Evolutionary conservation across 2,888 invertebrate species (phyloP).

Genomic region (Spisula solida): DNA sequence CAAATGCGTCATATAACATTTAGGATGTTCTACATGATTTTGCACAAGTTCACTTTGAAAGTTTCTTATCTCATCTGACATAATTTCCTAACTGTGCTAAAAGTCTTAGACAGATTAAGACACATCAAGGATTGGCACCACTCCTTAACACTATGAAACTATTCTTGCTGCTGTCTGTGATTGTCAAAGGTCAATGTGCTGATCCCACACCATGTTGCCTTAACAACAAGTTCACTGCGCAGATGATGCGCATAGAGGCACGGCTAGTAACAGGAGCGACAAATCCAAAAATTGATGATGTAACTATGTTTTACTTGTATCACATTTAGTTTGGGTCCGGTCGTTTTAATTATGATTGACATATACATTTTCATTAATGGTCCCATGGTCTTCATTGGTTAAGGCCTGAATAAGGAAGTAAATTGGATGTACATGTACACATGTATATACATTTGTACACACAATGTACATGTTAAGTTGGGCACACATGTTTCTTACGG

Average conservation of each 20-base stretch:
- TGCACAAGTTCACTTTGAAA: background rate
- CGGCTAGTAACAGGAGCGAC: conserved; percentile 23
- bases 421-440: no score
- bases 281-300: conserved; percentile 26
- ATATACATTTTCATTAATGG: background rate
- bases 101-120: background rate
- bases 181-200: background rate
- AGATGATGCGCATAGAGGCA: conserved; percentile 39
- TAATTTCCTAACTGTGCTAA: conserved; percentile 4
- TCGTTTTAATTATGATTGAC: background rate
- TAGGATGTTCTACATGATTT: background rate
- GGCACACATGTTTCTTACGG: no score
- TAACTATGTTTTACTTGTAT: conserved; percentile 15
- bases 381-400: background rate
- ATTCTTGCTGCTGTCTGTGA: conserved; percentile 12
- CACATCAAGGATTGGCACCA: background rate
- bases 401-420: no score
- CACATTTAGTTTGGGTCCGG: background rate
- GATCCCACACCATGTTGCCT: conserved; percentile 23
- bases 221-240: conserved; percentile 29
- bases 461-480: no score
- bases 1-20: no score
- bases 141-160: conserved; percentile 14
- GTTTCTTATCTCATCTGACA: conserved; percentile 16
- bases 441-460: no score